Evolutionary conservation across 1,140 invertebrate species (phyloP).

Genomic region (Euwallacea similis): DNA sequence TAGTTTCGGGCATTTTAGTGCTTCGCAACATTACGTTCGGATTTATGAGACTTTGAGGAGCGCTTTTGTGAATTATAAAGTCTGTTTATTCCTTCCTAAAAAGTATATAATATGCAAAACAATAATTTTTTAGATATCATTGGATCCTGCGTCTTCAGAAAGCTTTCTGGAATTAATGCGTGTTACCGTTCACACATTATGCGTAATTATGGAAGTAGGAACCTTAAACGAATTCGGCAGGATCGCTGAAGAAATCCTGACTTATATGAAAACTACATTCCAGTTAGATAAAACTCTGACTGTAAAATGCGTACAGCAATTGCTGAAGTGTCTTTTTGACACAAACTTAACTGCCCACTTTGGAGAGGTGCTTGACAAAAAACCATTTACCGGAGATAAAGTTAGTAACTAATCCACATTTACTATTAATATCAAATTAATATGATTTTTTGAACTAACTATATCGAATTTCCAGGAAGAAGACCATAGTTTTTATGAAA

Average conservation of each 20-base stretch:
- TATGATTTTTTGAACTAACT: too few relatives aligned
- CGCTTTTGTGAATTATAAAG: constrained; percentile 80
- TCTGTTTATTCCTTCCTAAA: constrained; percentile 46
- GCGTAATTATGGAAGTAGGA: constrained; percentile 76
- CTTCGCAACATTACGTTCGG: constrained; percentile 74
- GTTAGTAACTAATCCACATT: too few relatives aligned
- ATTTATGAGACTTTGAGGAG: constrained; percentile 74
- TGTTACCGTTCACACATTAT: constrained; percentile 66
- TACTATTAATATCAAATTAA: too few relatives aligned
- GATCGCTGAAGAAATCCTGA: constrained; percentile 79
- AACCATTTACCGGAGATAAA: background rate
- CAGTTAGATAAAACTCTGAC: constrained; percentile 69
- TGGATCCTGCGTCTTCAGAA: constrained; percentile 71
- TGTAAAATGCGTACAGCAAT: constrained; percentile 78
- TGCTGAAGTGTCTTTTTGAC: constrained; percentile 82
- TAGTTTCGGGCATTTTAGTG: constrained; percentile 65
- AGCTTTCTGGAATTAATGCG: constrained; percentile 74
- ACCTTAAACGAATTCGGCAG: constrained; percentile 72
- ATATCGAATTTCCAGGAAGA: constrained; percentile 8
- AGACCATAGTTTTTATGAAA: constrained; percentile 47
- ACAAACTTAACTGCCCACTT: constrained; percentile 72
- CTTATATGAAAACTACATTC: constrained; percentile 74
- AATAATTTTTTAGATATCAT: constrained; percentile 61
- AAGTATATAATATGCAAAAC: background rate
- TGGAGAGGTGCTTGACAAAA: constrained; percentile 29